phyloP scores from a whole-genome alignment of 2,113 vertebrate genomes.

The Tachycineta bicolor region DNA sequence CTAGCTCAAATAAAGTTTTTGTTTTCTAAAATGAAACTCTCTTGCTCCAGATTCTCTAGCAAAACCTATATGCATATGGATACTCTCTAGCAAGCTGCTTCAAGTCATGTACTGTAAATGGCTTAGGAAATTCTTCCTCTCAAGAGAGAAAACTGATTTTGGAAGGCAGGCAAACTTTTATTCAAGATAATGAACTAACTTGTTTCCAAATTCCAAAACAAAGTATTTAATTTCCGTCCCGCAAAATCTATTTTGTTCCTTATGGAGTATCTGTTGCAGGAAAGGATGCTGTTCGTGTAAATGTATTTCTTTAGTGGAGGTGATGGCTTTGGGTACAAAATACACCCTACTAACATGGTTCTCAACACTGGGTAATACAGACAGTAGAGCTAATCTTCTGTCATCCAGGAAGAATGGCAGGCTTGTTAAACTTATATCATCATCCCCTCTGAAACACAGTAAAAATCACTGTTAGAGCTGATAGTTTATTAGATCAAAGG shows the following conservation, averaged over 20 bases:
- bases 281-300: neutral
- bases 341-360: neutral
- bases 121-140: neutral
- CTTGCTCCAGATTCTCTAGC: neutral
- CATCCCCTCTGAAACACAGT: conserved; percentile 60
- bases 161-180: neutral
- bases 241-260: conserved; percentile 42
- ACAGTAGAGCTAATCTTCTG: conserved; percentile 66
- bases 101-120: neutral
- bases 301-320: conserved; percentile 8
- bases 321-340: conserved; percentile 36
- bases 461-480: conserved; percentile 69
- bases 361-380: conserved; percentile 7
- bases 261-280: neutral
- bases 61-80: neutral
- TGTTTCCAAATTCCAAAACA: conserved; percentile 47
- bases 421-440: conserved; percentile 68
- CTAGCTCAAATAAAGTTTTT: neutral
- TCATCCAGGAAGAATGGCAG: conserved; percentile 58
- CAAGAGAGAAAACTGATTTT: neutral
- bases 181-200: neutral
- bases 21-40: neutral
- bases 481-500: conserved; percentile 72
- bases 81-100: neutral
- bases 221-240: conserved; percentile 22